Percentiles rank a stretch among this genome's conserved stretches.
phyloP scores from a whole-genome alignment of 2,797 vertebrate species.

The Aphelocoma californica region DNA sequence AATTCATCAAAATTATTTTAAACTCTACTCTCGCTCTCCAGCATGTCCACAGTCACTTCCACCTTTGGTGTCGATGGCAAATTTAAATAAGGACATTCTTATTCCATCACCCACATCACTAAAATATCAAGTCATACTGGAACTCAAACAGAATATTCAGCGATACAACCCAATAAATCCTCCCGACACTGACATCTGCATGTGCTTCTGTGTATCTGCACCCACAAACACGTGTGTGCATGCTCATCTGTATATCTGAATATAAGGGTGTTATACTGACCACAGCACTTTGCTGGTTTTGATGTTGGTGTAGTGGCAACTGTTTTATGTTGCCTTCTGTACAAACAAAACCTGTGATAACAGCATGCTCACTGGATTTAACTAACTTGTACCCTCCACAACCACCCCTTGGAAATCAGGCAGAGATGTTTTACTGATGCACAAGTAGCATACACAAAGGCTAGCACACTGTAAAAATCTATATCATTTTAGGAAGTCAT shows the following conservation, averaged over 20 bases:
- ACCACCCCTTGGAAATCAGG: background rate
- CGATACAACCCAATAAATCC: background rate
- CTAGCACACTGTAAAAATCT: background rate
- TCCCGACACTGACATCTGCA: background rate
- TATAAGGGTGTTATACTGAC: background rate
- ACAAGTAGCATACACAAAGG: background rate
- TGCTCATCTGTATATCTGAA: background rate
- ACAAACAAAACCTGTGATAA: background rate
- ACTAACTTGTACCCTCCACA: background rate
- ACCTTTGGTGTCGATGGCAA: background rate
- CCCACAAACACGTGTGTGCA: accelerated
- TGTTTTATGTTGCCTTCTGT: background rate
- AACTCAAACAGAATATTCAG: background rate
- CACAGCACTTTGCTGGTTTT: background rate
- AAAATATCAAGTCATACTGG: background rate
- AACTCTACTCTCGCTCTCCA: background rate
- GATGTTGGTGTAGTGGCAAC: background rate
- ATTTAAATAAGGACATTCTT: background rate
- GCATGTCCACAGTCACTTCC: background rate
- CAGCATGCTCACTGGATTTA: background rate
- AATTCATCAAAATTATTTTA: background rate
- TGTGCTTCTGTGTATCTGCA: background rate
- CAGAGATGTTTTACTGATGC: background rate
- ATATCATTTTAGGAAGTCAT: background rate
- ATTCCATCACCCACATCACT: background rate